A percentile compares a stretch with the other conserved stretches of the same genome.
Evolutionary conservation across 1,140 invertebrate species (phyloP).

Genomic region (Drosophila ficusphila): DNA sequence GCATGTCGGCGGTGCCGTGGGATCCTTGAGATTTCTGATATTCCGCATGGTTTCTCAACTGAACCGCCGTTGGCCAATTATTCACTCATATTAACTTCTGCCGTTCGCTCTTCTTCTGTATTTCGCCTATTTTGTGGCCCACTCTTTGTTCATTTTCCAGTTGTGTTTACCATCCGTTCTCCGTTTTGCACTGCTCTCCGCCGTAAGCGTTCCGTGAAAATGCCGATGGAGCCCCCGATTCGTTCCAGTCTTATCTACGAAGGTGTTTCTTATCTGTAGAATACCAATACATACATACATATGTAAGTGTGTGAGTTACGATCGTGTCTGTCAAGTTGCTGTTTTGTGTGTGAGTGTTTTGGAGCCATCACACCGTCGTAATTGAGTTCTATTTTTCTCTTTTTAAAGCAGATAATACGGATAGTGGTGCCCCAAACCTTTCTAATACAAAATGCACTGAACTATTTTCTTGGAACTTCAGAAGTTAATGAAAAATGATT

Average conservation of each 20-base stretch:
- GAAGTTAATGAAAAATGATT: too few relatives aligned
- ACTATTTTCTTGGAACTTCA: too few relatives aligned
- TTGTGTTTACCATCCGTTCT: neutral
- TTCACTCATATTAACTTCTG: conserved; percentile 48
- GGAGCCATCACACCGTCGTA: neutral
- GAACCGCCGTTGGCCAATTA: conserved; percentile 11
- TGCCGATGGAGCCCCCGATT: conserved; percentile 22
- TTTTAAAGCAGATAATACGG: neutral
- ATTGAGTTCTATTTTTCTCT: neutral
- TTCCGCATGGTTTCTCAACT: conserved; percentile 53
- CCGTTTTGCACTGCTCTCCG: neutral
- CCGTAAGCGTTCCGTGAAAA: conserved; percentile 16
- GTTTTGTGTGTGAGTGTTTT: neutral
- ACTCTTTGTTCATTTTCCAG: conserved; percentile 37
- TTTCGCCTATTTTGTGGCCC: conserved; percentile 17
- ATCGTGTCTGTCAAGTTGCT: neutral
- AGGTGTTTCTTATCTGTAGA: conserved; percentile 40
- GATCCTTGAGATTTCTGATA: conserved; percentile 74
- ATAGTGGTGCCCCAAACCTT: neutral
- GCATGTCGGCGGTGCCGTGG: conserved; percentile 38
- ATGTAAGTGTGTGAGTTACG: neutral
- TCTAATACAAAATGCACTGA: neutral
- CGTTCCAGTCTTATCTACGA: conserved; percentile 28
- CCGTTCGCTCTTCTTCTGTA: conserved; percentile 9
- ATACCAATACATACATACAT: neutral